These are phyloP conservation scores for Cydia fagiglandana DNA, from an alignment of 1,140 invertebrate genomes.

Conservation along the genomic window DNA sequence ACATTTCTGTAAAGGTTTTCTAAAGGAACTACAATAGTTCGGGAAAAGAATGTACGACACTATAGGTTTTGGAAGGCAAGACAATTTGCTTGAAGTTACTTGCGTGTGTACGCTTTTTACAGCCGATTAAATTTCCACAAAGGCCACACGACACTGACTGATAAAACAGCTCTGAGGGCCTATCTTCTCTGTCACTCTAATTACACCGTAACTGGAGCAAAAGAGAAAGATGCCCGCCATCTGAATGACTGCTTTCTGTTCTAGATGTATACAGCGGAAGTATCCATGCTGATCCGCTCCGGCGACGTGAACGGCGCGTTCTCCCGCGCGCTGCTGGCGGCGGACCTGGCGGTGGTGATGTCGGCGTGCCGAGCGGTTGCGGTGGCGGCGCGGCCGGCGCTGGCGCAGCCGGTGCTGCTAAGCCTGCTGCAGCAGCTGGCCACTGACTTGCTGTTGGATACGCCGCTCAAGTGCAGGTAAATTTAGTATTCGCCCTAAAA, in stretches of 20 bases:
- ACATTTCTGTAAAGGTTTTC: too few relatives aligned
- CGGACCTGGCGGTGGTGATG: conserved; percentile 90
- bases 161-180: too few relatives aligned
- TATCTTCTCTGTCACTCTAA: too few relatives aligned
- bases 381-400: conserved; percentile 84
- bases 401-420: conserved; percentile 89
- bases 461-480: conserved; percentile 92
- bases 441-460: conserved; percentile 90
- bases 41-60: too few relatives aligned
- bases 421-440: conserved; percentile 95
- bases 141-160: too few relatives aligned
- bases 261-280: conserved; percentile 81
- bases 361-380: conserved; percentile 89
- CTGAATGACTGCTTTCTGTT: not conserved
- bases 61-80: too few relatives aligned
- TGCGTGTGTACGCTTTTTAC: too few relatives aligned
- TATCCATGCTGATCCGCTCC: conserved; percentile 84
- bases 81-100: too few relatives aligned
- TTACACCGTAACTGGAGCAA: too few relatives aligned
- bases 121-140: too few relatives aligned
- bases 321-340: conserved; percentile 90
- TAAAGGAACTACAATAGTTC: too few relatives aligned
- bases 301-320: conserved; percentile 91
- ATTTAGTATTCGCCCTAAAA: not conserved
- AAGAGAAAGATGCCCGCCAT: too few relatives aligned